Conservation (phyloP, 2,797 vertebrate species). For the Lagodon rhomboides region DNA sequence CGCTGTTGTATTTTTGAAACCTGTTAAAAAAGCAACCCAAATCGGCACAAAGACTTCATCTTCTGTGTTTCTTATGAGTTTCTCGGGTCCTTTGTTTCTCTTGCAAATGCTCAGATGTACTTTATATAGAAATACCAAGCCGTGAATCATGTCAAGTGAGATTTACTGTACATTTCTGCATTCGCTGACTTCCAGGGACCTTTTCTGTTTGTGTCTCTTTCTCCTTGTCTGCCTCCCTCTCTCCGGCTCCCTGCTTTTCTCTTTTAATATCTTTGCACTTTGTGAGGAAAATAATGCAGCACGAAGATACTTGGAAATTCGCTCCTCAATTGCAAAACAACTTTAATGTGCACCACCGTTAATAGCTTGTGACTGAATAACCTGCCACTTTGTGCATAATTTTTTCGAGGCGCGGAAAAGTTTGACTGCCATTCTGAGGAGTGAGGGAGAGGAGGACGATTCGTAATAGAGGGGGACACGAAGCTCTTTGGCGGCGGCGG, state of each 20-base stretch:
- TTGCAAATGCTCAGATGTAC: conserved; percentile 60
- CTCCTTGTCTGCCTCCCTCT: conserved; percentile 22
- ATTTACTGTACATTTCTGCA: conserved; percentile 69
- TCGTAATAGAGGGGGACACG: conserved; percentile 53
- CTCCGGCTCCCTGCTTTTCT: conserved; percentile 2
- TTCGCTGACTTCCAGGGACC: conserved; percentile 62
- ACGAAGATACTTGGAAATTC: conserved; percentile 58
- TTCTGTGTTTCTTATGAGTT: conserved; percentile 23
- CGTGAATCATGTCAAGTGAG: conserved; percentile 69
- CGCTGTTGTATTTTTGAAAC: conserved; percentile 49
- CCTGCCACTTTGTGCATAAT: conserved; percentile 62
- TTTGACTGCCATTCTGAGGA: conserved; percentile 43
- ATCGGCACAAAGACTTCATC: conserved; percentile 43
- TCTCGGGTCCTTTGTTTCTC: conserved; percentile 51
- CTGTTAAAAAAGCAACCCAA: conserved; percentile 45
- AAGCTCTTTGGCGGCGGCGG: conserved; percentile 35
- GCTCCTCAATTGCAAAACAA: conserved; percentile 68
- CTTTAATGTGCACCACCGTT: conserved; percentile 63
- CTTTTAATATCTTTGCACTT: conserved; percentile 55
- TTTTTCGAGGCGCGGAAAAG: conserved; percentile 46
- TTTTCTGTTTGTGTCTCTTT: conserved; percentile 63
- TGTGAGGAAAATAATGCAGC: conserved; percentile 56
- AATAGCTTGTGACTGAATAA: conserved; percentile 77
- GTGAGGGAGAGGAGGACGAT: conserved; percentile 41
- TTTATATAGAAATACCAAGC: conserved; percentile 70